Conservation (phyloP, 2,797 vertebrate genomes). For the Potorous gilbertii region DNA sequence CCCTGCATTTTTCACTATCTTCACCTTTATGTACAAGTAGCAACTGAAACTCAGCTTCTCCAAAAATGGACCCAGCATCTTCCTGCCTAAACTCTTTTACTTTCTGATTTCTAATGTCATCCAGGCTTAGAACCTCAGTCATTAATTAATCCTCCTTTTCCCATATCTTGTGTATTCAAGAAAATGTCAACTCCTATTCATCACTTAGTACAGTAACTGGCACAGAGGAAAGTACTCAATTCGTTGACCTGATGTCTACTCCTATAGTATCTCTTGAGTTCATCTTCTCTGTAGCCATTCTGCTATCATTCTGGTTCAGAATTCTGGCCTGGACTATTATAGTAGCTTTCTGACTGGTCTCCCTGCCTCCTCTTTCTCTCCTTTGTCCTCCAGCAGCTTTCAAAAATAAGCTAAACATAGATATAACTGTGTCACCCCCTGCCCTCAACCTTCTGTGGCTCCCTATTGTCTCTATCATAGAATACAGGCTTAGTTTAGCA, state of each 20-base stretch:
- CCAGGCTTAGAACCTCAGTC: neutral
- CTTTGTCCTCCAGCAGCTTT: neutral
- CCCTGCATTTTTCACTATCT: neutral
- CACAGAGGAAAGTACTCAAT: neutral
- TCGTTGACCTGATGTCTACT: neutral
- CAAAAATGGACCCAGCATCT: neutral
- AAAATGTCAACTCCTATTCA: neutral
- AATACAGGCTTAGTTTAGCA: neutral
- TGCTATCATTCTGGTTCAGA: neutral
- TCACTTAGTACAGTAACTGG: neutral
- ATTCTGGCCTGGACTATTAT: neutral
- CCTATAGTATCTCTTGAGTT: neutral
- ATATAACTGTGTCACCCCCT: neutral
- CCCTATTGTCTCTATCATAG: neutral
- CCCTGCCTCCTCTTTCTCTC: neutral
- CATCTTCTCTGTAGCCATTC: neutral
- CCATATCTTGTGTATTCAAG: neutral
- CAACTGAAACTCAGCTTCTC: neutral
- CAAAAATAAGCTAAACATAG: neutral
- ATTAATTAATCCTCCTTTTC: neutral
- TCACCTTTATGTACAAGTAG: neutral
- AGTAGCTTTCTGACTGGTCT: neutral
- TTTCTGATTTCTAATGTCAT: neutral
- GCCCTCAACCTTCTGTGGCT: neutral
- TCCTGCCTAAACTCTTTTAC: neutral